Evolutionary conservation across 2,113 vertebrate species (phyloP), one percentile per base, ranked within the genome.

Genomic region (Callionymus lyra): DNA sequence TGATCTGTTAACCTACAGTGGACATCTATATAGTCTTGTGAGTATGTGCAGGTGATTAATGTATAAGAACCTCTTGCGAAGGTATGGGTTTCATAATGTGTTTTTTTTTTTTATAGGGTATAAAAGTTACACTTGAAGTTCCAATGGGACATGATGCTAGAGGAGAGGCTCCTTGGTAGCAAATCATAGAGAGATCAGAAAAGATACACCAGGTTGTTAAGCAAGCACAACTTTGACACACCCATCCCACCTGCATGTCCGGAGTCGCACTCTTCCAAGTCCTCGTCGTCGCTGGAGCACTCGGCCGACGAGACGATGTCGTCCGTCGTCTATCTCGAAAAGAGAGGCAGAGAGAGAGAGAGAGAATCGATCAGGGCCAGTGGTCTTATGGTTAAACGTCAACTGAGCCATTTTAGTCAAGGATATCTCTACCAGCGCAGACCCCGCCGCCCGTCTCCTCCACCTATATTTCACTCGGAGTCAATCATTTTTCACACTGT

Each of bases 281-380:
- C 94, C 86, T 98, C 94, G 44, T 98, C 94, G 33, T 98, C 94
- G 19, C 92, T 97, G 70, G 93, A 94, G 81, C 94, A 98, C 76
- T 98, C 94, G 6, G 94, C 94, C 17, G 94, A 98, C 8, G 94
- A 95, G 47, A 97, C 93, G 0, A 97, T 91, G 77, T 97, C 93
- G 70, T 98, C 94, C 35, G 93, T 96, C 16, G 90, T 94, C 89
- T 97, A 81, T 31, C n/a, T n/a, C n/a, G n/a, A n/a, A n/a, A n/a
- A n/a, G n/a, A n/a, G n/a, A n/a, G n/a, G n/a, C n/a, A 11, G 53
- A 34, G 36, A 55, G 16, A 54, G 13, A 55, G 15, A 64, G 38
- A 56, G 42, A 41, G 5, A 13, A 16, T 10, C 12, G 10, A 6
- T 38, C 16, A 16, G 13, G 2, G 5, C 16, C 18, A 1, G 2